Percentiles rank a stretch among this genome's conserved stretches.
Evolutionary conservation across 2,797 vertebrate genomes (phyloP).

Genomic region (Hydrolagus colliei): DNA sequence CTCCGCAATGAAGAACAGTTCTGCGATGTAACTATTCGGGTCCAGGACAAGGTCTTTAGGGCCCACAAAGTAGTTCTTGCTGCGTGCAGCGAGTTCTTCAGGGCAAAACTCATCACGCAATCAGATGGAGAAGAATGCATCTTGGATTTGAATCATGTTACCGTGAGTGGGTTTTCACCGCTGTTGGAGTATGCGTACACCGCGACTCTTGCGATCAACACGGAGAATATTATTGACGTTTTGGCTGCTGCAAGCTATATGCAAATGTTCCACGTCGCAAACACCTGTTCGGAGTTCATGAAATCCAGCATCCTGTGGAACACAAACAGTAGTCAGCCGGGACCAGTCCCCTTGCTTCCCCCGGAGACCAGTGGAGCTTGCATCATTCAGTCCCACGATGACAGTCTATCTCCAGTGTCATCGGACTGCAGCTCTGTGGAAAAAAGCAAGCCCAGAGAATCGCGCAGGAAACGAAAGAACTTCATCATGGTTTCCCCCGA

Average conservation of each 20-base stretch:
- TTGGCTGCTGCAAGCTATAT: constrained; percentile 94
- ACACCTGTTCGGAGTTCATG: constrained; percentile 96
- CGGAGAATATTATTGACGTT: constrained; percentile 95
- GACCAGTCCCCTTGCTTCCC: constrained; percentile 64
- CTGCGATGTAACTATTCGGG: constrained; percentile 92
- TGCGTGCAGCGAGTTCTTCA: constrained; percentile 95
- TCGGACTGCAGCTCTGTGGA: constrained; percentile 94
- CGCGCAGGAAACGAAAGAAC: constrained; percentile 85
- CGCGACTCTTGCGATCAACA: constrained; percentile 91
- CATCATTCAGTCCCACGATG: constrained; percentile 78
- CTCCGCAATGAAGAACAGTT: constrained; percentile 82
- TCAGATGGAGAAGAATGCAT: constrained; percentile 80
- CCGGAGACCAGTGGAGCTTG: constrained; percentile 77
- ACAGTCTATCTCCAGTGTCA: constrained; percentile 87
- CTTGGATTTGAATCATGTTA: constrained; percentile 85
- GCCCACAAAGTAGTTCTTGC: constrained; percentile 98
- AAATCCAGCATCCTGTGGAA: constrained; percentile 97
- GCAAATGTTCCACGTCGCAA: constrained; percentile 95
- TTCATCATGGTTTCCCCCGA: constrained; percentile 87
- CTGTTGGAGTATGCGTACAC: constrained; percentile 96
- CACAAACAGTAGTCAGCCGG: constrained; percentile 65
- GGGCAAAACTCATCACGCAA: constrained; percentile 83
- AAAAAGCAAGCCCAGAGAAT: constrained; percentile 84
- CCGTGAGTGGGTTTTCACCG: constrained; percentile 84
- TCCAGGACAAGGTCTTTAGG: constrained; percentile 94